Evolutionary conservation across 2,888 invertebrate species (phyloP), one percentile per base, ranked within the genome.

Genomic region (Argynnis bischoffii): DNA sequence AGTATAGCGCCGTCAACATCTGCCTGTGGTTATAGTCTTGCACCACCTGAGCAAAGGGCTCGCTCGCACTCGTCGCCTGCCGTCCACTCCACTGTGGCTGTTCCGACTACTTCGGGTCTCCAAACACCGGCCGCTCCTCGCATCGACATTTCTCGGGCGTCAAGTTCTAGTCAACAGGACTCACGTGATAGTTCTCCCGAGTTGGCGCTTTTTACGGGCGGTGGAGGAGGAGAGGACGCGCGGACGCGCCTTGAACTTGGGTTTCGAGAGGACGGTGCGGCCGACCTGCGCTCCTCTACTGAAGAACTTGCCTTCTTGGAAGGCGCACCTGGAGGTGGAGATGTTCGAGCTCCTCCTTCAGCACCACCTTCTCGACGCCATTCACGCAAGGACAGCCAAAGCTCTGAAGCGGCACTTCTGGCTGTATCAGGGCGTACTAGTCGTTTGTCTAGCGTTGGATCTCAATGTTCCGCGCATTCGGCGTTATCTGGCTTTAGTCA

Each of bases 71-170:
- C 92, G 59, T 89, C 92, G 74, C 90, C 90, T 69, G 82, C 82
- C 69, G 80, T 77, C 64, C 81, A 79, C 73, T 69, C 69, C 26
- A 54, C 67, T 50, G 61, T 73, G 69, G 69, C 75, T 65, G 63
- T 76, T 13, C 41, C 66, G 16, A 53, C 67, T 31, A 55, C 69
- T 18, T 70, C 60, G 6, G 66, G 79, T 65, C 81, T 87, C 67
- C 93, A 94, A 76, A 95, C 96, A 56, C 96, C 96, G 21, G 94
- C 95, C 74, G 96, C 97, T 63, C 97, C 97, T 26, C 94, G 98
- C 79, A 98, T 97, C 78, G 97, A 98, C 90, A 96, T 98, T 84
- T 97, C 97, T 75, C 94, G 97, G 76, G 97, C 98, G 6, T 97
- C 97, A 81, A 97, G 97, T 84, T 97, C 97, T 68, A 97, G 97